Evolutionary conservation across 2,888 invertebrate genomes (phyloP), one percentile per base, ranked within the genome.

Genomic region (Dolichomitus sp.): DNA sequence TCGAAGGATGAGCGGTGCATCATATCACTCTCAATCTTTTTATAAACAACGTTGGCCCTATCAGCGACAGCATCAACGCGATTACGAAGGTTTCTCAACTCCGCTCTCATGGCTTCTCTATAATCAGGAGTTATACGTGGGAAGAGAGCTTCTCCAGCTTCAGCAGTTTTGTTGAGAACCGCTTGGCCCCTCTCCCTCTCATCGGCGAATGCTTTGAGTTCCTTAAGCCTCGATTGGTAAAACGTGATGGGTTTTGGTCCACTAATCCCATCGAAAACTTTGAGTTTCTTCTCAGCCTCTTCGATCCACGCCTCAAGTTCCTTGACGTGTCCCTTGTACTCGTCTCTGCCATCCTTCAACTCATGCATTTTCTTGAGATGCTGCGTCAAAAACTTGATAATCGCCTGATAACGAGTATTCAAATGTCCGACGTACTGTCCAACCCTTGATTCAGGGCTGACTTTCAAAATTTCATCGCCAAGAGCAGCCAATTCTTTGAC

Each of bases 1-100:
- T 99, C 98, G 92, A 99, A 98, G 0, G 98, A 98, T 4, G 98
- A 97, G 93, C 98, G 96, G 89, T 98, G 98, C 92, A 98, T 97
- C 83, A 99, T 95, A 50, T 97, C 97, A 0, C 97, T 97, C 94
- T 99, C 99, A 19, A 98, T 97, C 89, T 97, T 97, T 92, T 98
- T 98, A 86, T 98, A 96, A 1, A 98, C 96, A 17, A 96, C 96
- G 91, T 97, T 98, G 0, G 98, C 96, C 92, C 97, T 96, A 92
- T 98, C 98, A 5, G 97, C 96, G 61, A 98, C 95, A 66, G 97
- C 95, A 93, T 99, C 99, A 90, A 98, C 98, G 84, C 96, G 96
- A 89, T 97, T 97, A 85, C 99, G 95, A 73, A 99, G 94, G 83
- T 96, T 95, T 90, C 98, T 95, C 19, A 99, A 93, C 91, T 99